Percentiles rank a stretch among this genome's conserved stretches.
These are phyloP conservation scores for Pinctada fucata DNA, from an alignment of 2,888 invertebrate species.

Conservation along the genomic window DNA sequence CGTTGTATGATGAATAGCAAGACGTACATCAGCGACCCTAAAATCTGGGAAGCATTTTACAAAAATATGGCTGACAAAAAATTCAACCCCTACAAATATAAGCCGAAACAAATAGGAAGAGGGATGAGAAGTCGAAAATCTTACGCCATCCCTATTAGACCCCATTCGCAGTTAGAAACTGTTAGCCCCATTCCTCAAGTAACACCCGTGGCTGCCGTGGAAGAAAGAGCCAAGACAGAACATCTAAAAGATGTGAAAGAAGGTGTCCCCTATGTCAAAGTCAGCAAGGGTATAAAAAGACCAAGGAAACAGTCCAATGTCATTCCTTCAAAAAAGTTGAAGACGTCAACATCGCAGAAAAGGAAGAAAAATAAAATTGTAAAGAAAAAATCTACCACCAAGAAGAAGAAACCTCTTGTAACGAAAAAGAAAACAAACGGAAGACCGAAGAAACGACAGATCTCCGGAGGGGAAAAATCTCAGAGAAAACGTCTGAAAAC, in stretches of 20 bases:
- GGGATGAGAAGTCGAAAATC: no score
- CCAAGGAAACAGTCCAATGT: no score
- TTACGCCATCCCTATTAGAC: no score
- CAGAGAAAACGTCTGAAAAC: neutral
- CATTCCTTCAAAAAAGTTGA: no score
- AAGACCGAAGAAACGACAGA: conserved; percentile 11
- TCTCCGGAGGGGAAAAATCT: conserved; percentile 1
- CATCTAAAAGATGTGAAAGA: neutral
- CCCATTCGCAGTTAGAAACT: neutral
- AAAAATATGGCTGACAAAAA: neutral
- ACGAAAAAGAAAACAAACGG: conserved; percentile 4
- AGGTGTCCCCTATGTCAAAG: no score
- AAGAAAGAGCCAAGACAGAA: neutral
- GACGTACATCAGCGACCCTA: conserved; percentile 14
- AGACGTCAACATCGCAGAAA: neutral
- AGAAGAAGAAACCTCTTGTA: neutral
- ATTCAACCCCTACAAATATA: neutral
- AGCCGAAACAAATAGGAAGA: no score
- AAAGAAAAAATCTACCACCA: neutral
- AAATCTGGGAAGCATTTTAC: neutral
- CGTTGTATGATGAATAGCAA: conserved; percentile 16
- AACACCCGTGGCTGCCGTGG: neutral
- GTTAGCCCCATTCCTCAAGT: neutral
- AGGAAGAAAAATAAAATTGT: conserved; percentile 6
- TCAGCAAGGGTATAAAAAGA: no score